Base-by-base conservation (phyloP, 2,113 vertebrate species). In the Aegithalos caudatus region DNA sequence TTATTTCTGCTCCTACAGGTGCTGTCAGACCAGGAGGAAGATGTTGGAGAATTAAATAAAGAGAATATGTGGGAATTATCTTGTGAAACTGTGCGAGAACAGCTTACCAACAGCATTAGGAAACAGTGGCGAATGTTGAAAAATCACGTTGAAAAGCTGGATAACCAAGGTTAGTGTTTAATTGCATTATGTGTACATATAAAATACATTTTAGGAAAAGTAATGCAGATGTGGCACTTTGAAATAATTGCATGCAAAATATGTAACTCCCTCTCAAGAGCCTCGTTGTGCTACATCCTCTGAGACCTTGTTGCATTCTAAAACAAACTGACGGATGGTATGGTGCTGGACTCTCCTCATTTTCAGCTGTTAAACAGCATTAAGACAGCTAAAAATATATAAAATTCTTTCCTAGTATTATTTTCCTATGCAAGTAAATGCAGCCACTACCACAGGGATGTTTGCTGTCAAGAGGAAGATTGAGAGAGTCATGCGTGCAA, bases 111-210 rank as follows among this genome's bases (percentile, higher is more conserved):
- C 96, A 99, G 99, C 98, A 99, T 99, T 96, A 98, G 99, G 13
- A 99, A 98, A 80, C 99, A 99, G 88, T 99, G 99, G 99, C 98
- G 99, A 80, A 99, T 98, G 96, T 94, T 99, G 81, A 99, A 99
- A 97, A 99, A 95, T 93, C 99, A 99, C 2, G 98, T 99, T 90
- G 99, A 99, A 95, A 99, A 98, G 91, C 97, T 99, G 54, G 99
- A 99, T 97, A 99, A 98, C 94, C 98, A 99, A 98, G 99, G 99
- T 99, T 99, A 96, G 53, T 2, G 10, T 64, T 69, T 81, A 76
- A 25, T 35, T 85, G 21, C 33, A 28, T 66, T 57, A 48, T 5
- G 2, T 13, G 7, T 42, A 20, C 14, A 23, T 47, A 7, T 6
- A 29, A 91, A 81, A 54, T 62, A 14, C 7, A 35, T 51, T 53